A percentile compares a stretch with the other conserved stretches of the same genome.
These are phyloP conservation scores for Epinephelus malabaricus DNA, from an alignment of 2,797 vertebrate genomes.

Conservation along the genomic window DNA sequence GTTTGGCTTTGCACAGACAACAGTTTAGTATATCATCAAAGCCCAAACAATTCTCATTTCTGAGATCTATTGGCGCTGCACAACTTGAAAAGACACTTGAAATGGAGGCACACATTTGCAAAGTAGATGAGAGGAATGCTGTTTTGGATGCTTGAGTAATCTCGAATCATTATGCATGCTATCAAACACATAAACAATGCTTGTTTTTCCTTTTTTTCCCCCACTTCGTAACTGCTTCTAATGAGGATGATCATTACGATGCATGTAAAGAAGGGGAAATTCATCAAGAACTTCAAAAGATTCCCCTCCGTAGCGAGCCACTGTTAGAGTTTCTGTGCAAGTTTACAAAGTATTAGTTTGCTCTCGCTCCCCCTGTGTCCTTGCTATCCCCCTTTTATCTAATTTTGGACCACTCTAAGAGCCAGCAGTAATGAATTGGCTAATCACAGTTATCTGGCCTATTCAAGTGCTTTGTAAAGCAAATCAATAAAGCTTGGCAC, in stretches of 20 bases:
- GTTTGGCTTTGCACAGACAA: conserved; percentile 67
- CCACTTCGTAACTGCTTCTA: conserved; percentile 51
- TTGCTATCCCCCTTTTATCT: conserved; percentile 79
- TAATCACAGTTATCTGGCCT: conserved; percentile 87
- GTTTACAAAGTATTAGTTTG: conserved; percentile 67
- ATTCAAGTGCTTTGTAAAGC: conserved; percentile 87
- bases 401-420: conserved; percentile 83
- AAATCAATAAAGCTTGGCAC: conserved; percentile 86
- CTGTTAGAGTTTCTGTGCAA: conserved; percentile 52
- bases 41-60: conserved; percentile 65
- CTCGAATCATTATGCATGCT: conserved; percentile 62
- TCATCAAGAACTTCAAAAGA: conserved; percentile 62
- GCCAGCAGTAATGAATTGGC: conserved; percentile 88
- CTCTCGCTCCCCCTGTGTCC: conserved; percentile 52
- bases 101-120: conserved; percentile 65
- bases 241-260: conserved; percentile 63
- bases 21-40: conserved; percentile 79
- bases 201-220: conserved; percentile 26
- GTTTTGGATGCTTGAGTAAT: conserved; percentile 64
- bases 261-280: conserved; percentile 57
- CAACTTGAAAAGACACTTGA: conserved; percentile 63
- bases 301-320: conserved; percentile 33
- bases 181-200: conserved; percentile 72
- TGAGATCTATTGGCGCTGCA: conserved; percentile 56
- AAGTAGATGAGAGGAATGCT: conserved; percentile 68